Percentiles rank a stretch among this genome's conserved stretches.
These are phyloP conservation scores for Haemorhous mexicanus DNA, from an alignment of 2,113 vertebrate species.

Conservation along the genomic window DNA sequence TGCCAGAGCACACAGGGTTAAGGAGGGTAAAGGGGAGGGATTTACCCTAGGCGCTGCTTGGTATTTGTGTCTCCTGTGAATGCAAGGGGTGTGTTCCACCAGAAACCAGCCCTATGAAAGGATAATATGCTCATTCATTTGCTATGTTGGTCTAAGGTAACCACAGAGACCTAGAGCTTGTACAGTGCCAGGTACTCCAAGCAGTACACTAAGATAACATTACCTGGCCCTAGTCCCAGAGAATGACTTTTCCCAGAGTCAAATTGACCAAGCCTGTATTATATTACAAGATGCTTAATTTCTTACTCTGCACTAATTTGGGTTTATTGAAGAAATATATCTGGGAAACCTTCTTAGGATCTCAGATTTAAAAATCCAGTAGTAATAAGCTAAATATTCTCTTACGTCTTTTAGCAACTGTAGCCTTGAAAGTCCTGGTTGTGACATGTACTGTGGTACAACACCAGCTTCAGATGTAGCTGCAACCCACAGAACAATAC, in stretches of 20 bases:
- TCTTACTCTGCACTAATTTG: background rate
- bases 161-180: background rate
- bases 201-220: slow-evolving; percentile 17
- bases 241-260: slow-evolving; percentile 10
- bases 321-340: background rate
- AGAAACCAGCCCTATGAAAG: background rate
- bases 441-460: background rate
- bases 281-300: background rate
- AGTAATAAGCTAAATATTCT: background rate
- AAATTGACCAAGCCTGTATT: background rate
- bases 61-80: background rate
- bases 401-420: background rate
- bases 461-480: background rate
- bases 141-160: slow-evolving; percentile 14
- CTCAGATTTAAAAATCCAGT: background rate
- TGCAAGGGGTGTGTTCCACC: background rate
- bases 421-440: background rate
- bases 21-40: background rate
- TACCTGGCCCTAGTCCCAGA: slow-evolving; percentile 20
- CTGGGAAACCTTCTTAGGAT: background rate
- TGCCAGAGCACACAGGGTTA: background rate
- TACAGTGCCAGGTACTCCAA: slow-evolving; percentile 36
- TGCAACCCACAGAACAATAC: background rate
- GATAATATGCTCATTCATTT: slow-evolving; percentile 27
- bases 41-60: background rate